Base-by-base conservation (phyloP, 2,113 vertebrate genomes). In the Rhinolophus ferrumequinum region DNA sequence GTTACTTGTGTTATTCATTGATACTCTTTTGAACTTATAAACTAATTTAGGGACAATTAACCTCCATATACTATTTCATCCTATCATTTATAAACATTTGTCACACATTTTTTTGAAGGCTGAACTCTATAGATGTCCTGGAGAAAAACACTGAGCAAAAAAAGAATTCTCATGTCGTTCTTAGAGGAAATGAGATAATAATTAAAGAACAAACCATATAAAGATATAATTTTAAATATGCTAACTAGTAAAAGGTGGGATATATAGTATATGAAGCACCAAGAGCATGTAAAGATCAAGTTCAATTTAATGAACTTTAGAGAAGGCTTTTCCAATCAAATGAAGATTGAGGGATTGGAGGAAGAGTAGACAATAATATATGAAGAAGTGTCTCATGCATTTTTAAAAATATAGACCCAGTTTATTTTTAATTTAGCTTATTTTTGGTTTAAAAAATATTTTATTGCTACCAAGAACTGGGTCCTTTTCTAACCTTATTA, bases 81-180 rank as follows among this genome's bases (percentile, higher is more conserved):
- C 44, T 75, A 67, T 33, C 8, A 80, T 83, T 88, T 93, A 58
- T 91, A 91, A 91, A 81, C 24, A 88, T 80, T 70, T n/a, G 75
- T 76, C 54, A 93, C 33, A 85, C 13, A 67, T 26, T 56, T 85
- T 69, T 79, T 87, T 85, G 35, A 41, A 30, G 5, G 4, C 5
- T 88, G 24, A 81, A 60, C 7, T 64, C n/a, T 80, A n/a, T 10
- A 81, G 33, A 41, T 3, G 24, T 88, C 62, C 60, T 72, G 8
- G 6, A 93, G 28, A 44, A 64, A 94, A 88, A 52, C 54, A 90
- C 0, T 75, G 16, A 88, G 22, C 19, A 41, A 30, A 88, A 90
- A 69, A 26, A 70, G 35, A 8, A n/a, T 21, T 69, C 24, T 62
- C 11, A 77, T 83, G 26, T 33, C 8, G 10, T 93, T 6, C 72